Conservation (phyloP, 2,797 vertebrate genomes). For the Sebastes nivosus region DNA sequence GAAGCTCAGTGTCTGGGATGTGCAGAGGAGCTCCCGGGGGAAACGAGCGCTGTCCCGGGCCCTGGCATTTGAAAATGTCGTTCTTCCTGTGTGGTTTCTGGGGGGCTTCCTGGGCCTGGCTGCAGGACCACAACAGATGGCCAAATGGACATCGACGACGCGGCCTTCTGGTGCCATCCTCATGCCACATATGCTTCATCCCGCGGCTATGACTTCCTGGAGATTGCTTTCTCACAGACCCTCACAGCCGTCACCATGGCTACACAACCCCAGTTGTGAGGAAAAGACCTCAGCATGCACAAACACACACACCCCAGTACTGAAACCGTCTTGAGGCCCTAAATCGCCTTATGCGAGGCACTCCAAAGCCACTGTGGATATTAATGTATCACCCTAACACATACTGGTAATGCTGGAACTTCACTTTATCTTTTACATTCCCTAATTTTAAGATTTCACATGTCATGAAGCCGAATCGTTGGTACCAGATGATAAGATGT, state of each 20-base stretch:
- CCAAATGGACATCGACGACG: slow-evolving; percentile 80
- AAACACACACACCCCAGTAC: slow-evolving; percentile 8
- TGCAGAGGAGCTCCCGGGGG: slow-evolving; percentile 48
- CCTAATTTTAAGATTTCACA: slow-evolving; percentile 43
- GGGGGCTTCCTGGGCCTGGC: slow-evolving; percentile 70
- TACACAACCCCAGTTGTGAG: slow-evolving; percentile 55
- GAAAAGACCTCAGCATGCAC: slow-evolving; percentile 25
- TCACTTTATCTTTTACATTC: slow-evolving; percentile 5
- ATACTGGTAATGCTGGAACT: slow-evolving; percentile 14
- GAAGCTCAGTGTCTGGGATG: slow-evolving; percentile 57
- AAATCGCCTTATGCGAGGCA: slow-evolving; percentile 33
- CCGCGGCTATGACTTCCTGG: slow-evolving; percentile 80
- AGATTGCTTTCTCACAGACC: slow-evolving; percentile 75
- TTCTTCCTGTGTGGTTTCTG: slow-evolving; percentile 64
- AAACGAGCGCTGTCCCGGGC: slow-evolving; percentile 40
- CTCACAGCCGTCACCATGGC: slow-evolving; percentile 73
- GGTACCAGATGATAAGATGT: slow-evolving; percentile 36
- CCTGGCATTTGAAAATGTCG: slow-evolving; percentile 68
- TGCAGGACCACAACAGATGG: slow-evolving; percentile 78
- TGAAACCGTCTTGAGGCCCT: slow-evolving; percentile 18
- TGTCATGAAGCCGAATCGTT: slow-evolving; percentile 28
- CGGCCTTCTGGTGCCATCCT: slow-evolving; percentile 82
- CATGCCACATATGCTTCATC: slow-evolving; percentile 84
- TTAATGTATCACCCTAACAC: slow-evolving; percentile 45
- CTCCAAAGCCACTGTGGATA: slow-evolving; percentile 28